Evolutionary conservation across 2,113 vertebrate species (phyloP).

Genomic region (Junco hyemalis): DNA sequence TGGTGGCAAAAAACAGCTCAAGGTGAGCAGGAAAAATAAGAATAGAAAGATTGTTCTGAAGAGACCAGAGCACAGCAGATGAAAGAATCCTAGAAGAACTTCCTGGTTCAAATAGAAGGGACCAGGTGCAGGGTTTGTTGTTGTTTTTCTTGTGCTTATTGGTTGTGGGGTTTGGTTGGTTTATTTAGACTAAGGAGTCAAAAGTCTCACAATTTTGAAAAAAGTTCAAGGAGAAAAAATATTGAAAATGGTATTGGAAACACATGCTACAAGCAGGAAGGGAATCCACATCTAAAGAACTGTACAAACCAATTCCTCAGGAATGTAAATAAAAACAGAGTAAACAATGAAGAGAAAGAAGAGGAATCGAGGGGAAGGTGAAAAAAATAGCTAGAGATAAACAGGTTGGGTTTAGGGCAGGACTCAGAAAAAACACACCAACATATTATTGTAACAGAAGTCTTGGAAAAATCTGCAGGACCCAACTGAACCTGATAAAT

Average conservation of each 20-base stretch:
- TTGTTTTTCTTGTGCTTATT: background rate
- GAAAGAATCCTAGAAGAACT: background rate
- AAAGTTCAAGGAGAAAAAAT: background rate
- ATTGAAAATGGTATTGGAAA: background rate
- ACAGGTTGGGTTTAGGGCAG: background rate
- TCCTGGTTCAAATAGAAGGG: background rate
- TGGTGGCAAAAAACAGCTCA: background rate
- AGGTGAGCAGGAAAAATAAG: background rate
- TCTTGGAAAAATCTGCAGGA: background rate
- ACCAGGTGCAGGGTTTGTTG: background rate
- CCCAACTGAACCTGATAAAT: background rate
- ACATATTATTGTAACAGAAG: background rate
- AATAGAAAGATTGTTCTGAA: background rate
- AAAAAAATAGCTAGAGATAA: background rate
- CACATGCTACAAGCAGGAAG: background rate
- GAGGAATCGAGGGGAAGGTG: background rate
- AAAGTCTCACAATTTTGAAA: background rate
- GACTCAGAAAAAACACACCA: background rate
- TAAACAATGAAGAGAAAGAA: background rate
- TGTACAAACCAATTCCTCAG: background rate
- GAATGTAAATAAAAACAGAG: background rate
- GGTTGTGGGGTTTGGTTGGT: too few relatives aligned
- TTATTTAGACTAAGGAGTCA: background rate
- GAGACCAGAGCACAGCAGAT: background rate
- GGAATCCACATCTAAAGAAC: background rate